Percentiles rank a stretch among this genome's conserved stretches.
Evolutionary conservation across 30 jellyfish, hydroid and myxozoan species (phyloP).

Genomic region (Cassiopea andromeda): DNA sequence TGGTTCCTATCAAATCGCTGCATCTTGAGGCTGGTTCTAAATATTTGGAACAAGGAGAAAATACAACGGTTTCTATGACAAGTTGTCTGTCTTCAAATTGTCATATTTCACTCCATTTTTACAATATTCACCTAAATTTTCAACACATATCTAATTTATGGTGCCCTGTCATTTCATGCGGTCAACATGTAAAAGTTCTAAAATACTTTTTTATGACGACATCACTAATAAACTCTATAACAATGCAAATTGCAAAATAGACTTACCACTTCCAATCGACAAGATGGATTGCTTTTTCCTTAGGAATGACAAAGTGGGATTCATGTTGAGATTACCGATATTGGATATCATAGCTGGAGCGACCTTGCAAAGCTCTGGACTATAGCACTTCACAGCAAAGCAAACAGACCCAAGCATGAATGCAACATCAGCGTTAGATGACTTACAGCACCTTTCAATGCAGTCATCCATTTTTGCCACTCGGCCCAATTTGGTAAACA

Average conservation of each 20-base stretch:
- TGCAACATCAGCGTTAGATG: constrained; percentile 96
- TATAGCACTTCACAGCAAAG: constrained; percentile 94
- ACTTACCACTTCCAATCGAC: constrained; percentile 66
- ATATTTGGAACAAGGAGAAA: too few relatives aligned
- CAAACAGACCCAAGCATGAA: constrained; percentile 94
- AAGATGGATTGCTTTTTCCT: constrained; percentile 65
- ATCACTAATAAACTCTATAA: neutral
- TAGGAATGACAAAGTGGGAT: constrained; percentile 92
- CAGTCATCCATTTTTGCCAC: constrained; percentile 94
- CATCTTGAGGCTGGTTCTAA: too few relatives aligned
- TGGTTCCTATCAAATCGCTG: too few relatives aligned
- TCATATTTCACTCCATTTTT: too few relatives aligned
- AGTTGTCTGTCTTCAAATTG: too few relatives aligned
- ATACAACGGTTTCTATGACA: too few relatives aligned
- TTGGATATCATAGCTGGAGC: constrained; percentile 90
- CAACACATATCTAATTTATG: too few relatives aligned
- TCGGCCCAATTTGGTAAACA: constrained; percentile 90
- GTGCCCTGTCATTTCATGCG: too few relatives aligned
- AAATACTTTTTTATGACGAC: too few relatives aligned
- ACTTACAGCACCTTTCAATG: constrained; percentile 92
- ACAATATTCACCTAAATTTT: too few relatives aligned
- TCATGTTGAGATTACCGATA: constrained; percentile 85
- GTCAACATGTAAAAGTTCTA: too few relatives aligned
- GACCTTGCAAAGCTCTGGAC: constrained; percentile 90
- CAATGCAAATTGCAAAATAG: neutral